Percentiles rank a stretch among this genome's conserved stretches.
These are phyloP conservation scores for Aphrocallistes beatrix DNA, from an alignment of 37 sponge, comb jelly and placozoan species.

Conservation along the genomic window DNA sequence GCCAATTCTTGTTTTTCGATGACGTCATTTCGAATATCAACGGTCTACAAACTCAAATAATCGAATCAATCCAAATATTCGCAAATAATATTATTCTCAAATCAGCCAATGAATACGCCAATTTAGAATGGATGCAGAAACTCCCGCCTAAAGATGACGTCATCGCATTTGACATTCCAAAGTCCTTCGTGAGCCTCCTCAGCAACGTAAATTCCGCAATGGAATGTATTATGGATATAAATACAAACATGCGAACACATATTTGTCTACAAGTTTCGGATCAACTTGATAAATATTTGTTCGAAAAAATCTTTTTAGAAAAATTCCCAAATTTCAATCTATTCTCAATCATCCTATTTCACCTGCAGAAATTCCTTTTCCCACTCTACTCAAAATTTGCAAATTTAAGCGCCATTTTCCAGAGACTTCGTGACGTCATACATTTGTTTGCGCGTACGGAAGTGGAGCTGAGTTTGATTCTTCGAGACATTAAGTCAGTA, in stretches of 20 bases:
- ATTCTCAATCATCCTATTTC: background rate
- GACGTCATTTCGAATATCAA: background rate
- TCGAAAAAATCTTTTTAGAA: background rate
- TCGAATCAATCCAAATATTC: background rate
- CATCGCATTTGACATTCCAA: background rate
- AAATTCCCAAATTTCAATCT: conserved; percentile 3
- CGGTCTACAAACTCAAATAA: background rate
- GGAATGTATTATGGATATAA: background rate
- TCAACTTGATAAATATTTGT: background rate
- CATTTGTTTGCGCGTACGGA: background rate
- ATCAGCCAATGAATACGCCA: background rate
- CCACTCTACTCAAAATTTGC: background rate
- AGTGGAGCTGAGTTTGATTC: background rate
- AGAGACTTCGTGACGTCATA: background rate
- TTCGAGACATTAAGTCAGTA: background rate
- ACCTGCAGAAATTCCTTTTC: background rate
- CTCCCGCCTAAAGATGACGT: background rate
- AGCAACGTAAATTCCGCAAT: background rate
- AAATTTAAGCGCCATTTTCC: background rate
- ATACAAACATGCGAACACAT: background rate
- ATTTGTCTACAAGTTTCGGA: background rate
- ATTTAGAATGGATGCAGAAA: background rate
- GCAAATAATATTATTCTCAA: background rate
- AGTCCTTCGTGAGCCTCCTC: background rate
- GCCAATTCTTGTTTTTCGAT: background rate